Evolutionary conservation across 2,797 vertebrate species (phyloP), one percentile per base, ranked within the genome.

Genomic region (Sciurus carolinensis): DNA sequence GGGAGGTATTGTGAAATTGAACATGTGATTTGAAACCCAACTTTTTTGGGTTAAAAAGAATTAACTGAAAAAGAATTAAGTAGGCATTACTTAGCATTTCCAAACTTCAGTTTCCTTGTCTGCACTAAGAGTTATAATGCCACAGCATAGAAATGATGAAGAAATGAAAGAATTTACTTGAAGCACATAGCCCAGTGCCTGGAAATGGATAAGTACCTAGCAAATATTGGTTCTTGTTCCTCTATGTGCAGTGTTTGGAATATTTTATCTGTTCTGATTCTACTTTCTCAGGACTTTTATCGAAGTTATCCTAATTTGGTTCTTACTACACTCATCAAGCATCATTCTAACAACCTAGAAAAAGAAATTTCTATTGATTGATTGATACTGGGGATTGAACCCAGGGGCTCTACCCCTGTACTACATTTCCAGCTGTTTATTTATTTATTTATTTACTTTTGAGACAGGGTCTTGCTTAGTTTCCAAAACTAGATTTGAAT

Each of bases 111-210:
- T 52, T 94, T 93, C 42, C n/a, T 90, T 17, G 72, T 81, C 69
- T 81, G 20, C 4, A 42, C 67, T 81, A 66, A 80, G 67, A 95
- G 20, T 82, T 69, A 72, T 67, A 84, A 67, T 89, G n/a, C 39
- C 28, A 73, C 20, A 42, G 28, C n/a, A 79, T 84, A 77, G 47
- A 36, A 87, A 87, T 33, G 22, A 30, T 42, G n/a, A 50, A 86
- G 92, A 95, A 90, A 64, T 57, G 30, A 82, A 93, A 96, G 39
- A 36, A 52, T 84, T 93, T 36, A 83, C 47, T 87, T 90, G 90
- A 93, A 96, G 33, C 17, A 28, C 30, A 84, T 33, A 94, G 39
- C 44, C 42, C 59, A 66, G 75, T 75, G 28, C 69, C n/a, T 95
- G 20, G 59, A 91, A 91, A 93, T 75, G 84, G 72, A 69, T 52